Evolutionary conservation across 2,888 invertebrate genomes (phyloP), one percentile per base, ranked within the genome.

Genomic region (Nemotelus pantherinus): DNA sequence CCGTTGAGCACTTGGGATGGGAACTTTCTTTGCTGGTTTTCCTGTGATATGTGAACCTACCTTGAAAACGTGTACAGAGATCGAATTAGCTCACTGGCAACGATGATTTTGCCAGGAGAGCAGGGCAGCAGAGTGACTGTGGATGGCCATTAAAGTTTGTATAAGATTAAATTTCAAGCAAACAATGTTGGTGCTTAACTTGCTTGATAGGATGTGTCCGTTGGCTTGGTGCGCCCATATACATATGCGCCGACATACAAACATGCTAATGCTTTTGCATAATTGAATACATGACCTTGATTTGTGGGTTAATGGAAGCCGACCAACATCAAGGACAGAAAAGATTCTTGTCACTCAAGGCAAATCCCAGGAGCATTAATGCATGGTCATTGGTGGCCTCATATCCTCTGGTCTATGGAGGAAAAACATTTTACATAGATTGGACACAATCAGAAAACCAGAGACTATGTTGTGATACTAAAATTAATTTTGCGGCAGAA

Each of bases 131-230:
- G 50, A n/a, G 50, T 3, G 50, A 48, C 25, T 7, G 4, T 9
- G 10, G 67, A 67, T 25, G n/a, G 25, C 2, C 50, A 67, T 67
- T 50, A 67, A 67, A 48, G 48, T 67, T 50, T 50, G 67, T 39
- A 50, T 67, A 50, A 47, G 67, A 67, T 67, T 67, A 50, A 48
- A 50, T 67, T 67, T 45, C 50, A 48, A 50, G 67, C 67, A 67
- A 44, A 48, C 67, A 67, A 6, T 45, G 25, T 50, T 47, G 47
- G 47, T 50, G 63, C 25, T 63, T 63, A 63, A 63, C 43, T 63
- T 63, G 43, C 43, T 41, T 43, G 43, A 43, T 43, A 41, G 63
- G 63, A 9, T 63, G 63, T 63, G 63, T 63, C 63, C 25, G 63
- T 41, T 57, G 25, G 25, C 25, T 10, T 57, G 57, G 25, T 57